A percentile compares a stretch with the other conserved stretches of the same genome.
phyloP scores from a whole-genome alignment of 1,140 invertebrate genomes.

The Drosophila repletoides region DNA sequence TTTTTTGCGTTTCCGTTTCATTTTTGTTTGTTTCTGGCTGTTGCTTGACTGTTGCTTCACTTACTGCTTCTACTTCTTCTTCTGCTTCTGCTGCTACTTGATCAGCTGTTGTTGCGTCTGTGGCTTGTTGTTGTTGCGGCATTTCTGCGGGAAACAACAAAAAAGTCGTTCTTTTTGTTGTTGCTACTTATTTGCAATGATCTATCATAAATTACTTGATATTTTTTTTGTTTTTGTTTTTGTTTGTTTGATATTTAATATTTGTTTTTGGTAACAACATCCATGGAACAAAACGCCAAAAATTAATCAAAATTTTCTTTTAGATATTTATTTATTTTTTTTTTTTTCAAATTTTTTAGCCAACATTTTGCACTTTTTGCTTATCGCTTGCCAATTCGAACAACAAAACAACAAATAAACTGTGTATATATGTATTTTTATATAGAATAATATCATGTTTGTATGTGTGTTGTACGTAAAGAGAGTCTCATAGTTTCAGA shows the following conservation, averaged over 20 bases:
- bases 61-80: background rate
- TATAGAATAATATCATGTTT: no score
- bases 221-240: slow-evolving; percentile 28
- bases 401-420: slow-evolving; percentile 54
- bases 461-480: slow-evolving; percentile 7
- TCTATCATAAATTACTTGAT: slow-evolving; percentile 35
- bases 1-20: slow-evolving; percentile 6
- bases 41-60: background rate
- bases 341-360: slow-evolving; percentile 31
- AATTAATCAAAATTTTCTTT: slow-evolving; percentile 68
- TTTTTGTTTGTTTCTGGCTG: slow-evolving; percentile 2
- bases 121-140: slow-evolving; percentile 24
- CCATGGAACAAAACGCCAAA: slow-evolving; percentile 79
- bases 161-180: slow-evolving; percentile 71
- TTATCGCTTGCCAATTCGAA: slow-evolving; percentile 42
- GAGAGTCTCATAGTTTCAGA: slow-evolving; percentile 7
- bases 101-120: background rate
- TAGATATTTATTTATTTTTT: slow-evolving; percentile 30
- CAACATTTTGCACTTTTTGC: slow-evolving; percentile 45
- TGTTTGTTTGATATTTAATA: slow-evolving; percentile 35
- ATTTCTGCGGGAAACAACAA: slow-evolving; percentile 70
- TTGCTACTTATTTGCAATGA: slow-evolving; percentile 44
- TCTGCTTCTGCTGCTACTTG: background rate
- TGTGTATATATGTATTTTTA: slow-evolving; percentile 14
- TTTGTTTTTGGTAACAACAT: slow-evolving; percentile 62